Percentiles rank a stretch among this genome's conserved stretches.
phyloP scores from a whole-genome alignment of 2,797 vertebrate genomes.

The Tauraco hartlaubi region DNA sequence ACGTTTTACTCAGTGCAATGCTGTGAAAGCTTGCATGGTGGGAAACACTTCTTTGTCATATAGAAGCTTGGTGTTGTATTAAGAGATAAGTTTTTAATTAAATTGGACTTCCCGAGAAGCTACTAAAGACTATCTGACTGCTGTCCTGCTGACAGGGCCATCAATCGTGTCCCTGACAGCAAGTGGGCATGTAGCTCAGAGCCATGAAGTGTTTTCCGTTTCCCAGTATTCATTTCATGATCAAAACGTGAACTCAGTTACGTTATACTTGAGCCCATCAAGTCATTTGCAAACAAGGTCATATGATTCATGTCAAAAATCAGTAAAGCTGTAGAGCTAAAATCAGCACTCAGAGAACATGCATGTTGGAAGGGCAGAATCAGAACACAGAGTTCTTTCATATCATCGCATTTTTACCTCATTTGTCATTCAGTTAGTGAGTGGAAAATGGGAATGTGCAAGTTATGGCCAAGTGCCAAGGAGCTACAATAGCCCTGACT shows the following conservation, averaged over 20 bases:
- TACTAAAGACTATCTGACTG: background rate
- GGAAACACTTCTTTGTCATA: background rate
- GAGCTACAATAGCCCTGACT: background rate
- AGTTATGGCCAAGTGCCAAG: background rate
- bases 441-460: background rate
- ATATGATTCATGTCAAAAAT: background rate
- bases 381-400: rapidly evolving
- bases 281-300: background rate
- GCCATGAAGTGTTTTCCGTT: background rate
- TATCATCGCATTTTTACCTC: background rate
- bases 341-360: rapidly evolving
- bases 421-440: rapidly evolving
- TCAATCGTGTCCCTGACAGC: background rate
- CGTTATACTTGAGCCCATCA: background rate
- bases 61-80: background rate
- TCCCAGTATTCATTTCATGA: background rate
- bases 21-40: background rate
- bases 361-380: background rate
- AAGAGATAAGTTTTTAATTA: conserved; percentile 41
- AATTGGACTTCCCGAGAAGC: background rate
- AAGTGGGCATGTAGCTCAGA: background rate
- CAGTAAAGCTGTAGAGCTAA: background rate
- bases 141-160: background rate
- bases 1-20: background rate
- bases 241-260: background rate